Percentiles rank a stretch among this genome's conserved stretches.
These are phyloP conservation scores for Agonopterix arenella DNA, from an alignment of 2,888 invertebrate species.

Conservation along the genomic window DNA sequence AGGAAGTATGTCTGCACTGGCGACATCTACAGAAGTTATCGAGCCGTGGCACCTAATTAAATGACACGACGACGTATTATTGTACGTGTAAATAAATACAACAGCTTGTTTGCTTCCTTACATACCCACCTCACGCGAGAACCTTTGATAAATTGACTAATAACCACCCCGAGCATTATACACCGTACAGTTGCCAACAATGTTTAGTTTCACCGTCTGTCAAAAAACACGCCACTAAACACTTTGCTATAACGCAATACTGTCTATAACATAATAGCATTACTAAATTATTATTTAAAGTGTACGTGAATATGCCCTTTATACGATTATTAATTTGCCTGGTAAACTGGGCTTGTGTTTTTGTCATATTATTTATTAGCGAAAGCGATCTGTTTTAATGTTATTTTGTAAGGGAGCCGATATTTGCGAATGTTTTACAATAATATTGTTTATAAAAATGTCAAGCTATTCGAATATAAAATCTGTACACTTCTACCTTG, in stretches of 20 bases:
- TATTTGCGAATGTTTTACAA: no score
- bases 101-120: slow-evolving; percentile 20
- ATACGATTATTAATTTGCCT: no score
- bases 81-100: slow-evolving; percentile 15
- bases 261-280: neutral
- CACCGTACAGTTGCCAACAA: slow-evolving; percentile 10
- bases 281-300: no score
- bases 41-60: slow-evolving; percentile 34
- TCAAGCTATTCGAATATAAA: no score
- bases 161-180: slow-evolving; percentile 31
- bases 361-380: no score
- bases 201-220: neutral
- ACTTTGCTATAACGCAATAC: neutral
- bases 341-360: no score
- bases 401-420: no score
- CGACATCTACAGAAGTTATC: slow-evolving; percentile 17
- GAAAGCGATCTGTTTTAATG: no score
- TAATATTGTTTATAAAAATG: no score
- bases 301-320: no score
- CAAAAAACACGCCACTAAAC: neutral
- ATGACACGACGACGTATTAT: slow-evolving; percentile 25
- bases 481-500: no score
- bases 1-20: neutral
- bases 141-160: slow-evolving; percentile 45
- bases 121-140: slow-evolving; percentile 26